Conservation (phyloP, 2,113 vertebrate species). For the Platysternon megacephalum region DNA sequence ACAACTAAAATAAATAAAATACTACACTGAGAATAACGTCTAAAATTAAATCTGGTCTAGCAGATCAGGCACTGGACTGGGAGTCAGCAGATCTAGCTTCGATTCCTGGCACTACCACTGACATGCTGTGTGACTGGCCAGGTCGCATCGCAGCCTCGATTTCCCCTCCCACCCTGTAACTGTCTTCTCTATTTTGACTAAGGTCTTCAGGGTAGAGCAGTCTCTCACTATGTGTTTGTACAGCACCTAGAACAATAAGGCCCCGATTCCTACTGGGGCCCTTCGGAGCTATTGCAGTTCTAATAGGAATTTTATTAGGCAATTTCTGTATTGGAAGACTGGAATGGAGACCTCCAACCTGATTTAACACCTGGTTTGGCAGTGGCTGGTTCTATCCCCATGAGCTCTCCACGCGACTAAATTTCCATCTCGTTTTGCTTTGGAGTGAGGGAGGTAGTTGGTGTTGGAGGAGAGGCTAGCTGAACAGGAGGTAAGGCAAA, state of each 20-base stretch:
- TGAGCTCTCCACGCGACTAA: neutral
- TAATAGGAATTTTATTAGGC: neutral
- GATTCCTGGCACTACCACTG: neutral
- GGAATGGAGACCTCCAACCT: neutral
- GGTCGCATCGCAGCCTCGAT: neutral
- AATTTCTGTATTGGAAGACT: neutral
- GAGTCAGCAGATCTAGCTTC: neutral
- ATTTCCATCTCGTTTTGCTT: neutral
- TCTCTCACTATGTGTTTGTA: neutral
- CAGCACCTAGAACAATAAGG: neutral
- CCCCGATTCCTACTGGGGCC: neutral
- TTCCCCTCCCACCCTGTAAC: neutral
- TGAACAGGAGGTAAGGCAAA: neutral
- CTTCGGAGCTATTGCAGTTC: neutral
- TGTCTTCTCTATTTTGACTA: neutral
- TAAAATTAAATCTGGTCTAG: neutral
- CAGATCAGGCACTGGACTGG: neutral
- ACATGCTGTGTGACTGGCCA: neutral
- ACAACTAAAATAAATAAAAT: constrained; percentile 5
- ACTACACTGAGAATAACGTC: neutral
- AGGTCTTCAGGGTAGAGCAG: neutral
- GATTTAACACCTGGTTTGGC: neutral
- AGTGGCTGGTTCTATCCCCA: neutral
- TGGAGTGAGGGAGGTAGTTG: neutral
- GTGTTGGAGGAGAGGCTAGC: neutral